These are phyloP conservation scores for Colistium nudipinnis DNA, from an alignment of 2,113 vertebrate genomes.

Conservation along the genomic window DNA sequence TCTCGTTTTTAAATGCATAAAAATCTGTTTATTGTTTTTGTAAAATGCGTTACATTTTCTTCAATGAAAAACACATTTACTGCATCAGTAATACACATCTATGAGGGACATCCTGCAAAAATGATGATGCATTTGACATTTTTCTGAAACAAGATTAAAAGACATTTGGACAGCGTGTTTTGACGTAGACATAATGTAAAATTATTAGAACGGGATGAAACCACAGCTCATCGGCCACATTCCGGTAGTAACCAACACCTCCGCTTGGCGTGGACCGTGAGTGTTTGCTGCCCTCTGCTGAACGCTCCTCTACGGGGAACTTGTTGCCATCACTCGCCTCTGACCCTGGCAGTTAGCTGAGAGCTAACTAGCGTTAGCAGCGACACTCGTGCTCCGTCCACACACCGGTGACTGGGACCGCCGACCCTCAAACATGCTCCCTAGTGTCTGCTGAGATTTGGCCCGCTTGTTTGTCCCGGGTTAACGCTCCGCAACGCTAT, in stretches of 20 bases:
- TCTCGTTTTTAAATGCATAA: no score
- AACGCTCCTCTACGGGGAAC: slow-evolving; percentile 22
- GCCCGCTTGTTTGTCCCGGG: slow-evolving; percentile 10
- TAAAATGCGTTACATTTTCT: no score
- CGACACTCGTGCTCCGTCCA: slow-evolving; percentile 57
- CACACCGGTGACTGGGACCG: slow-evolving; percentile 55
- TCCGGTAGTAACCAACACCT: not conserved
- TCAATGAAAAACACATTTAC: no score
- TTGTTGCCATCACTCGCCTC: slow-evolving; percentile 69
- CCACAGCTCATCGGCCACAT: no score
- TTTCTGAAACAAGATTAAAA: no score
- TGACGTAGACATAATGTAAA: no score
- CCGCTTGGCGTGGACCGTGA: not conserved
- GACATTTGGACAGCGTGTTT: no score
- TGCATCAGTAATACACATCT: no score
- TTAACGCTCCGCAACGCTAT: slow-evolving; percentile 14
- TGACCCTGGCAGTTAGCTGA: slow-evolving; percentile 41
- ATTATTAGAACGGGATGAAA: no score
- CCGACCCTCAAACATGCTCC: slow-evolving; percentile 58
- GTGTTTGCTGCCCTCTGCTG: slow-evolving; percentile 47
- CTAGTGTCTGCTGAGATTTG: slow-evolving; percentile 47
- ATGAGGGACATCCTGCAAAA: no score
- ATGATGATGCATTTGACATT: no score
- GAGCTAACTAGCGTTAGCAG: slow-evolving; percentile 38
- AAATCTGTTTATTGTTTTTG: no score